Evolutionary conservation across 2,888 invertebrate species (phyloP).

Genomic region (Smittia sp.): DNA sequence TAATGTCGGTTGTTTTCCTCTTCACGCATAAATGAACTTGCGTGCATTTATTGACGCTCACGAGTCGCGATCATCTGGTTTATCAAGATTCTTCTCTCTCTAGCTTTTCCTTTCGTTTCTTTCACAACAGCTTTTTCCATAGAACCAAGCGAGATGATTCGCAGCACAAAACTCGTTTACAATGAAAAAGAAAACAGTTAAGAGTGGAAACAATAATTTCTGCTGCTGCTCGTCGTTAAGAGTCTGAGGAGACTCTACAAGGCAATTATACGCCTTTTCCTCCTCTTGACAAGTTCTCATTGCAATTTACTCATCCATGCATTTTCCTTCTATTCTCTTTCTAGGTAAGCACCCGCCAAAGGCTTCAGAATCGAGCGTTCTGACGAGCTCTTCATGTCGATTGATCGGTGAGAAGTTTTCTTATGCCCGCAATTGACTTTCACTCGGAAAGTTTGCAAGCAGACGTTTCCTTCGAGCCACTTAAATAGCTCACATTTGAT

Average conservation of each 20-base stretch:
- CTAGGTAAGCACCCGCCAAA: slow-evolving; percentile 24
- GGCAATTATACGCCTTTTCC: not conserved
- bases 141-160: slow-evolving; percentile 33
- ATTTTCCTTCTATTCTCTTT: slow-evolving; percentile 27
- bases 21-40: slow-evolving; percentile 32
- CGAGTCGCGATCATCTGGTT: slow-evolving; percentile 38
- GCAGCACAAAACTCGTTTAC: slow-evolving; percentile 23
- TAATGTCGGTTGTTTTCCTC: not conserved
- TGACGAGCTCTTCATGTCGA: not conserved
- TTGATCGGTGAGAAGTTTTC: not conserved
- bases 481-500: slow-evolving; percentile 1
- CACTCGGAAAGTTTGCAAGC: not conserved
- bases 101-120: slow-evolving; percentile 28
- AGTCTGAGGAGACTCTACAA: too few species aligned
- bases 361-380: not conserved
- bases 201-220: slow-evolving; percentile 3
- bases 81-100: slow-evolving; percentile 33
- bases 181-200: slow-evolving; percentile 36
- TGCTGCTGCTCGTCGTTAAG: slow-evolving; percentile 7
- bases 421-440: not conserved
- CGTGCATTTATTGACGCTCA: slow-evolving; percentile 15
- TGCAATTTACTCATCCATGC: slow-evolving; percentile 30
- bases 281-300: not conserved
- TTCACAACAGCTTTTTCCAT: not conserved
- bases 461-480: not conserved